phyloP scores from a whole-genome alignment of 1,140 invertebrate species.

The Eurosta solidaginis region DNA sequence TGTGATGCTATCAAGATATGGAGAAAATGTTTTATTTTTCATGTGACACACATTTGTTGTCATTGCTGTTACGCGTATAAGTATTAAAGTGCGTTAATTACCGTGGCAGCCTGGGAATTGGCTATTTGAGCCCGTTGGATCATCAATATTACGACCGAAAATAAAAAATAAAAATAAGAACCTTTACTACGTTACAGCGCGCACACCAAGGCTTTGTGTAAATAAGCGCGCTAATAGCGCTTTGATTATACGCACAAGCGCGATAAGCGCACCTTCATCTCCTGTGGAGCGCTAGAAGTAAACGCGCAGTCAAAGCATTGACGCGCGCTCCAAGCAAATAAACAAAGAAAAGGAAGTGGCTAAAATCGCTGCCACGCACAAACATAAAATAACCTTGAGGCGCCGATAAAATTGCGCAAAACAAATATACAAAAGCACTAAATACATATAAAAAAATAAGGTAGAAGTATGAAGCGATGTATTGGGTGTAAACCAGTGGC shows the following conservation, averaged over 20 bases:
- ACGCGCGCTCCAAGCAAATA: background rate
- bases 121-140: background rate
- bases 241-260: background rate
- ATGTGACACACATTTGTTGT: background rate
- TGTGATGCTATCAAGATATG: background rate
- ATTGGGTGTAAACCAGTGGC: background rate
- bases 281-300: background rate
- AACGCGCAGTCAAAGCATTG: background rate
- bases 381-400: background rate
- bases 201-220: background rate
- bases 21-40: background rate
- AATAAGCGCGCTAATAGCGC: background rate
- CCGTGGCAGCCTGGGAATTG: conserved; percentile 3
- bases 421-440: too few species aligned
- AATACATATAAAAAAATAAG: too few species aligned
- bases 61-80: background rate
- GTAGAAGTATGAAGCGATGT: background rate
- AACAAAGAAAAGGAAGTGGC: background rate
- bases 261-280: conserved; percentile 10
- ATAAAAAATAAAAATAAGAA: too few species aligned
- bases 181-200: too few species aligned
- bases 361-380: background rate
- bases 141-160: background rate
- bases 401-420: background rate
- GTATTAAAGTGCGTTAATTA: background rate